phyloP scores from a whole-genome alignment of 2,888 invertebrate species.

The Globia sparganii region DNA sequence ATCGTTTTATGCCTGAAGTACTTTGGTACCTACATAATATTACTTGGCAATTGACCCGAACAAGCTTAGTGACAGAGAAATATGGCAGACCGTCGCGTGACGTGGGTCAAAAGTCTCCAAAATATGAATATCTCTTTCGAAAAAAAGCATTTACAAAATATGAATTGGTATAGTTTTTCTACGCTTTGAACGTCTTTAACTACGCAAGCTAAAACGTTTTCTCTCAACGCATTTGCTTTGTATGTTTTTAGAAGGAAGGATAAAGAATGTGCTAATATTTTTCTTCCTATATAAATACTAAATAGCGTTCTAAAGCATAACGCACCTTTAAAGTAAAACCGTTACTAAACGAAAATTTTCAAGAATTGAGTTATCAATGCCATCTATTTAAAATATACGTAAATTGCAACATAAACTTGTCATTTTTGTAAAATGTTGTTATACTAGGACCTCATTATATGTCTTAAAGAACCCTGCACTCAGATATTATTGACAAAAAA shows the following conservation, averaged over 20 bases:
- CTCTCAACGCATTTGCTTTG: too few relatives aligned
- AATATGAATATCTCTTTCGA: not conserved
- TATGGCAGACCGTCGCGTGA: not conserved
- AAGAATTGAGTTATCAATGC: too few relatives aligned
- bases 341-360: too few relatives aligned
- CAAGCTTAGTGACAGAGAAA: not conserved
- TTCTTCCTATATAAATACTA: slow-evolving; percentile 6
- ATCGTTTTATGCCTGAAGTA: not conserved
- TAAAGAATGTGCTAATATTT: not conserved
- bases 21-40: not conserved
- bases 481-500: too few relatives aligned
- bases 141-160: not conserved
- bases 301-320: not conserved
- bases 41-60: not conserved
- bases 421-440: too few relatives aligned
- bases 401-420: too few relatives aligned
- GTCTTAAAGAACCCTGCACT: too few relatives aligned
- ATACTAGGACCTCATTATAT: too few relatives aligned
- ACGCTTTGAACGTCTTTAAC: not conserved
- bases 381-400: too few relatives aligned
- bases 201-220: not conserved
- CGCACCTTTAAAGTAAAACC: too few relatives aligned
- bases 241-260: slow-evolving; percentile 3
- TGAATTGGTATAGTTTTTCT: not conserved
- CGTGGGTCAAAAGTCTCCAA: not conserved